phyloP scores from a whole-genome alignment of 2,888 invertebrate species.

The Germaria angustata region DNA sequence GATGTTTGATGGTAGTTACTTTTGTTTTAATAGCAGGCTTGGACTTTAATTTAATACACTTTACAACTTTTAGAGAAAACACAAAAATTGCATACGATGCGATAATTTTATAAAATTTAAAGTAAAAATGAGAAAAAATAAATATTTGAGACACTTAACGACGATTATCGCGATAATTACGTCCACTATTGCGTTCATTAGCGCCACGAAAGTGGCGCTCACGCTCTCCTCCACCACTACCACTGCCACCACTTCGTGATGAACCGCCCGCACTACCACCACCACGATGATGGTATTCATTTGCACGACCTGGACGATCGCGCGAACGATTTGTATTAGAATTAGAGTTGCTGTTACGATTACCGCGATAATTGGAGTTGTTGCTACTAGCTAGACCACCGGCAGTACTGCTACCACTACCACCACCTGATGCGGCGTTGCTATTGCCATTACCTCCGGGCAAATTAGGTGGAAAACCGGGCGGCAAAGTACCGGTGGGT shows the following conservation, averaged over 20 bases:
- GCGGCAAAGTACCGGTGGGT: constrained; percentile 73
- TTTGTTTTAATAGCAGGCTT: constrained; percentile 8
- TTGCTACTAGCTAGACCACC: constrained; percentile 65
- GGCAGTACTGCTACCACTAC: constrained; percentile 53
- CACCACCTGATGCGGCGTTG: constrained; percentile 34
- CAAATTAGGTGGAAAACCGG: constrained; percentile 74
- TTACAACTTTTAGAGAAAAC: constrained; percentile 36
- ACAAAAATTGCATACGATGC: constrained; percentile 42
- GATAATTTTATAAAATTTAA: constrained; percentile 58
- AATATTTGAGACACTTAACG: constrained; percentile 66
- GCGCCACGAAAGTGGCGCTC: constrained; percentile 80
- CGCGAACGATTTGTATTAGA: constrained; percentile 74
- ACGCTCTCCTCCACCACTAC: constrained; percentile 74
- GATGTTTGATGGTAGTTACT: constrained; percentile 29
- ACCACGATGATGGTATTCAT: constrained; percentile 74
- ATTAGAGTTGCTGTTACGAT: constrained; percentile 71
- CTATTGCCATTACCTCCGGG: constrained; percentile 64
- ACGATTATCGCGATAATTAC: constrained; percentile 71
- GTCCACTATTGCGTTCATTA: constrained; percentile 76
- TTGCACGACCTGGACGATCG: constrained; percentile 74
- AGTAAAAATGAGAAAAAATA: constrained; percentile 6
- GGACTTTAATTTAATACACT: constrained; percentile 46
- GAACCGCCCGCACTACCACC: constrained; percentile 72
- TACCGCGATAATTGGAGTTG: constrained; percentile 73
- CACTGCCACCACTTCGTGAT: constrained; percentile 58